Evolutionary conservation across 2,113 vertebrate species (phyloP), one percentile per base, ranked within the genome.

Genomic region (Todiramphus saurophagus): DNA sequence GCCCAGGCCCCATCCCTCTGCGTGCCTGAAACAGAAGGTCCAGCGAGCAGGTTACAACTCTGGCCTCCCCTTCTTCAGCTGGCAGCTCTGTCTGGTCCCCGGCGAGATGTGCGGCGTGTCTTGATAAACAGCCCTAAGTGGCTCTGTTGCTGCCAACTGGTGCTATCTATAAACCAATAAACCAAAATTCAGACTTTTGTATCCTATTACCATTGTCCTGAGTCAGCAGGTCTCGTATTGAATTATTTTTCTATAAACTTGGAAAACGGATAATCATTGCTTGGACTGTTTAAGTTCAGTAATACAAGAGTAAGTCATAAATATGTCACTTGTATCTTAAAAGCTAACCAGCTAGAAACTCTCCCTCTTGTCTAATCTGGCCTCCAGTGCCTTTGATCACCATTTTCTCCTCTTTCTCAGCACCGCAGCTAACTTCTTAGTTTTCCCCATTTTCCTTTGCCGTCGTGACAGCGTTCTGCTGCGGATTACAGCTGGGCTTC

Each of bases 401-500:
- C 43, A 10, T 94, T 94, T 93, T 94, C 69, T 92, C 70, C 41
- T 92, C 70, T 92, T 95, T 78, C 69, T 74, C 83, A 53, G 74
- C 66, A 48, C 69, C 56, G 25, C 60, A 74, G 66, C 25, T 31
- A 83, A 76, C 66, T 59, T 28, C 78, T 85, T 89, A 73, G 58
- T 82, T 94, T 91, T 81, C 53, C 91, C 60, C 37, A 1, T 92
- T 89, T 89, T 53, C 80, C 81, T 82, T 69, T 93, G 86, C 92
- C 1, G 1, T 66, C 78, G 94, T 91, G 94, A 43, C 92, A 94
- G 90, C 27, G 60, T 50, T 96, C 53, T 96, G 96, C 92, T 92
- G 96, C 91, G 73, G 83, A 94, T 95, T 89, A 70, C 96, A 96
- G 95, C 96, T 96, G 95, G 93, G 95, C 93, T 94, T 21, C 66